These are phyloP conservation scores for Pocillopora grandis DNA, from an alignment of 92 coral and sea anemone genomes.

Conservation along the genomic window DNA sequence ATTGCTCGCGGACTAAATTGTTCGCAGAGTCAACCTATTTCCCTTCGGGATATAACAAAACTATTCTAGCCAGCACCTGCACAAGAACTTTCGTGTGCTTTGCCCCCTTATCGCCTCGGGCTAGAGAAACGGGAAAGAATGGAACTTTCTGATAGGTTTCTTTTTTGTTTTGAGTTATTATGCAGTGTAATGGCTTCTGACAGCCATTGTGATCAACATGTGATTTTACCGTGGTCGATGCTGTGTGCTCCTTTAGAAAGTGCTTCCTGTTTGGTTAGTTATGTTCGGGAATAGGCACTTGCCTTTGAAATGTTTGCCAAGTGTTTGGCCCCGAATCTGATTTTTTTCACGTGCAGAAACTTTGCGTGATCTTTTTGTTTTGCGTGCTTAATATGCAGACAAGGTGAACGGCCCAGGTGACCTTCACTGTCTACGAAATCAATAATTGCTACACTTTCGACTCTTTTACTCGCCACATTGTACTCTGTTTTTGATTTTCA, in stretches of 20 bases:
- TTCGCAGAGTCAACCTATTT: slow-evolving; percentile 33
- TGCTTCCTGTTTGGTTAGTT: neutral
- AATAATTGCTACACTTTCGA: slow-evolving; percentile 35
- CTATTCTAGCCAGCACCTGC: slow-evolving; percentile 22
- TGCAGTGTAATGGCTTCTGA: slow-evolving; percentile 11
- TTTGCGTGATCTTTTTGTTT: slow-evolving; percentile 31
- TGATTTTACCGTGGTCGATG: slow-evolving; percentile 1
- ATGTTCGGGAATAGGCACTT: neutral
- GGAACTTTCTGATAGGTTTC: slow-evolving; percentile 37
- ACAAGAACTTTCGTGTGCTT: slow-evolving; percentile 14
- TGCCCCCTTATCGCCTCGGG: slow-evolving; percentile 39
- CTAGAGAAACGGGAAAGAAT: slow-evolving; percentile 24
- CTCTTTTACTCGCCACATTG: slow-evolving; percentile 7
- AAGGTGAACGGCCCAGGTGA: slow-evolving; percentile 18
- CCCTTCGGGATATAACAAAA: slow-evolving; percentile 23
- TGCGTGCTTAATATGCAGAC: slow-evolving; percentile 35
- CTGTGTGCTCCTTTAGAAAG: neutral
- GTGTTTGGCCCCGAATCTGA: slow-evolving; percentile 11
- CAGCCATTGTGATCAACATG: slow-evolving; percentile 15
- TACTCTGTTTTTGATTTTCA: slow-evolving; percentile 22
- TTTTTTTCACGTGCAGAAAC: slow-evolving; percentile 6
- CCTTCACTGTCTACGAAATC: slow-evolving; percentile 21
- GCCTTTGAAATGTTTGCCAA: neutral
- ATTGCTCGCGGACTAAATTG: slow-evolving; percentile 20
- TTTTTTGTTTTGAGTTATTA: slow-evolving; percentile 25